Evolutionary conservation across 2,888 invertebrate genomes (phyloP).

Genomic region (Anticlea derivata): DNA sequence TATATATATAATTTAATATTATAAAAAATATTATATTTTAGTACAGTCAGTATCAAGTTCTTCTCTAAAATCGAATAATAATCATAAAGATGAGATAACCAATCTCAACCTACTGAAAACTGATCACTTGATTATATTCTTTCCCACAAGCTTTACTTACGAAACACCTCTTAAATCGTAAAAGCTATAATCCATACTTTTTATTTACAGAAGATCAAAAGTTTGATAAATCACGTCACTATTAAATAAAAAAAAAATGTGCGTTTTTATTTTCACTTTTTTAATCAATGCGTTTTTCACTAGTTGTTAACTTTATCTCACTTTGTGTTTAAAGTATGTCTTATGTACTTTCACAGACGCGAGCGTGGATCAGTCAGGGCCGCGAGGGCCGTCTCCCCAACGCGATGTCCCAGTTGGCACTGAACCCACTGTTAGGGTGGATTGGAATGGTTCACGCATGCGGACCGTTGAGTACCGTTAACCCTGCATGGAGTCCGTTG

Average conservation of each 20-base stretch:
- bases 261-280: too few species aligned
- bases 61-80: too few species aligned
- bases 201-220: background rate
- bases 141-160: too few species aligned
- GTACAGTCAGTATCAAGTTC: too few species aligned
- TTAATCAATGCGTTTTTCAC: background rate
- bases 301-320: background rate
- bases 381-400: conserved; percentile 36
- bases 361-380: conserved; percentile 32
- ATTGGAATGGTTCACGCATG: conserved; percentile 70
- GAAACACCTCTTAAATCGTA: too few species aligned
- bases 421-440: conserved; percentile 63
- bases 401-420: conserved; percentile 56
- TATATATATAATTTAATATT: too few species aligned
- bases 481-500: conserved; percentile 50
- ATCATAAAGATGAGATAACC: too few species aligned
- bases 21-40: too few species aligned
- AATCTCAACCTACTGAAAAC: too few species aligned
- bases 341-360: conserved; percentile 13
- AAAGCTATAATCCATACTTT: too few species aligned
- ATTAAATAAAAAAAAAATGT: background rate
- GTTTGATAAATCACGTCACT: background rate
- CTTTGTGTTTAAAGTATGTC: background rate
- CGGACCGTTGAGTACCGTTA: conserved; percentile 62
- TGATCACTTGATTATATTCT: too few species aligned